phyloP scores from a whole-genome alignment of 2,888 invertebrate genomes.

The Amphipyra berbera region DNA sequence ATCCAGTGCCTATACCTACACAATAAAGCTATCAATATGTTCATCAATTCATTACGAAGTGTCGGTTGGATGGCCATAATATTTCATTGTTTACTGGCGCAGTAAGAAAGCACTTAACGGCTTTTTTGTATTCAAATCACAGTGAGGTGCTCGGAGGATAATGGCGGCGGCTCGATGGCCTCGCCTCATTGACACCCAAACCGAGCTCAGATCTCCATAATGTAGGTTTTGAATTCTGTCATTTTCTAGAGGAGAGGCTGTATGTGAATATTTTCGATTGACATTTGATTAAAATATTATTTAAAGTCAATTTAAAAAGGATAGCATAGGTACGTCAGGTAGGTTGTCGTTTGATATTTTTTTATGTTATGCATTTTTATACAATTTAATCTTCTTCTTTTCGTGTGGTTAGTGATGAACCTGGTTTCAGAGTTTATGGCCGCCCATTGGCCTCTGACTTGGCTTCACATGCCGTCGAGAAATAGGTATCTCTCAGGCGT shows the following conservation, averaged over 20 bases:
- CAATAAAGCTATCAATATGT: conserved; percentile 57
- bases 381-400: too few species aligned
- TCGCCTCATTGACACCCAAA: conserved; percentile 56
- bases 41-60: conserved; percentile 52
- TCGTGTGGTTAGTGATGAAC: too few species aligned
- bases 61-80: conserved; percentile 50
- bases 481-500: too few species aligned
- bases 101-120: conserved; percentile 76
- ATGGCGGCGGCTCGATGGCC: conserved; percentile 68
- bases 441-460: too few species aligned
- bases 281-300: too few species aligned
- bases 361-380: too few species aligned
- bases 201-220: conserved; percentile 42
- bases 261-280: too few species aligned
- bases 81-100: conserved; percentile 69
- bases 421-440: too few species aligned
- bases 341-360: too few species aligned
- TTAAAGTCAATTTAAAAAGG: too few species aligned
- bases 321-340: too few species aligned
- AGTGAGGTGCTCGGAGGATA: conserved; percentile 73
- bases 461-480: too few species aligned
- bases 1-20: conserved; percentile 26
- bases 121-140: conserved; percentile 86
- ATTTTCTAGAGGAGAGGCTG: conserved; percentile 2
- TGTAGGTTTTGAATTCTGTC: conserved; percentile 28